Evolutionary conservation across 2,113 vertebrate genomes (phyloP), one percentile per base, ranked within the genome.

Genomic region (Hystrix cristata): DNA sequence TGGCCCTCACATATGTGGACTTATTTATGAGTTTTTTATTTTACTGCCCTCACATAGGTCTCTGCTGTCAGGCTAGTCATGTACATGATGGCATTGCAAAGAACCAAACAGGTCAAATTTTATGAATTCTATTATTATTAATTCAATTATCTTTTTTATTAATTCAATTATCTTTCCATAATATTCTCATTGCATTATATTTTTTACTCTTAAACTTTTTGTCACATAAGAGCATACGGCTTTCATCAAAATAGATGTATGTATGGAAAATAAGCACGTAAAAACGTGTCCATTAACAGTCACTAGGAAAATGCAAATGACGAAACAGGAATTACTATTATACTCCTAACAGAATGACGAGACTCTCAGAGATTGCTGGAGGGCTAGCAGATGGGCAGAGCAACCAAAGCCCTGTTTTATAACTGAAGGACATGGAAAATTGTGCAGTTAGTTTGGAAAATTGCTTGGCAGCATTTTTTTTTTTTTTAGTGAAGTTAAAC

Each of bases 1-100:
- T 25, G 14, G 12, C 10, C 8, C 8, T 29, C 27, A 34, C 16
- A 65, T 13, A 51, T 64, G 5, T 43, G 11, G 3, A 14, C 78
- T 65, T 60, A n/a, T 29, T 48, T 81, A 14, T n/a, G 72, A 21
- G 51, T 14, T 25, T 7, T 51, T 46, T 31, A 55, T 59, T 74
- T 48, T 55, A 14, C 6, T 71, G 2, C 0, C 7, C 13, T 13
- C 18, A 46, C 34, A 7, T 43, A 8, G 19, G 6, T 14, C 16
- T 69, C 23, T 29, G 0, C 31, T 15, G 14, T 18, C 7, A 14
- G 21, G 18, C 7, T 25, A 13, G 10, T 38, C 34, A 34, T 3
- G 31, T 23, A 1, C 4, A n/a, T 1, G 38, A 38, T 38, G 38
- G 38, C 38, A 38, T 38, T 11, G 12, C n/a, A 23, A 21, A 43